Evolutionary conservation across 2,797 vertebrate genomes (phyloP).

Genomic region (Protonibea diacanthus): DNA sequence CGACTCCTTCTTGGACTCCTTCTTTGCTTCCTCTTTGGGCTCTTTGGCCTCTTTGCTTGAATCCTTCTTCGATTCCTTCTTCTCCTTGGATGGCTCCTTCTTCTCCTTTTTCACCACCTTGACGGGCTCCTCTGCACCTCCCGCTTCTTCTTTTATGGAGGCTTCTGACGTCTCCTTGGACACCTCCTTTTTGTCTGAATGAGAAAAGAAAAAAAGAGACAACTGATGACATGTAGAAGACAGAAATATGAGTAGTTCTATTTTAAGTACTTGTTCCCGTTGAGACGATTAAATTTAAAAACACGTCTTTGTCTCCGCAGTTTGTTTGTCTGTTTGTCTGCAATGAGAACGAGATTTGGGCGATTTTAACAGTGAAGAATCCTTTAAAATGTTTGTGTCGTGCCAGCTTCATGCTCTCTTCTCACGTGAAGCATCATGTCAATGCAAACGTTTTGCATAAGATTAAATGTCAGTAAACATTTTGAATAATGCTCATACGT

Average conservation of each 20-base stretch:
- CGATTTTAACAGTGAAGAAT: no score
- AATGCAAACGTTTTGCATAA: no score
- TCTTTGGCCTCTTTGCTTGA: conserved; percentile 68
- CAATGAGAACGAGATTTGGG: no score
- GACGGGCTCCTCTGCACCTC: conserved; percentile 33
- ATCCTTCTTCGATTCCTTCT: conserved; percentile 75
- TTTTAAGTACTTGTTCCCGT: no score
- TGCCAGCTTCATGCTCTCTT: no score
- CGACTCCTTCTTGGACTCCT: conserved; percentile 73
- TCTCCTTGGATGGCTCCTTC: conserved; percentile 72
- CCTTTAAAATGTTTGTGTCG: no score
- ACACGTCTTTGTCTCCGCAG: no score
- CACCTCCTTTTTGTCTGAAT: conserved; percentile 71
- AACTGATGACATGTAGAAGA: neutral
- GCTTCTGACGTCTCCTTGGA: conserved; percentile 53
- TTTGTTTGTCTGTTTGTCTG: no score
- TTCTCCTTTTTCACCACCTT: conserved; percentile 72
- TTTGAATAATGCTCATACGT: no score
- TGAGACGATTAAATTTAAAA: no score
- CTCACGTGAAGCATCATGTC: no score
- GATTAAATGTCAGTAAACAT: no score
- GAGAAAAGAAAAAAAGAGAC: conserved; percentile 5
- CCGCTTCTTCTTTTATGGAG: conserved; percentile 51
- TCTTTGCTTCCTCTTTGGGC: conserved; percentile 63
- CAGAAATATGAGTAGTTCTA: neutral